Evolutionary conservation across 2,113 vertebrate species (phyloP).

Genomic region (Ophiodon elongatus): DNA sequence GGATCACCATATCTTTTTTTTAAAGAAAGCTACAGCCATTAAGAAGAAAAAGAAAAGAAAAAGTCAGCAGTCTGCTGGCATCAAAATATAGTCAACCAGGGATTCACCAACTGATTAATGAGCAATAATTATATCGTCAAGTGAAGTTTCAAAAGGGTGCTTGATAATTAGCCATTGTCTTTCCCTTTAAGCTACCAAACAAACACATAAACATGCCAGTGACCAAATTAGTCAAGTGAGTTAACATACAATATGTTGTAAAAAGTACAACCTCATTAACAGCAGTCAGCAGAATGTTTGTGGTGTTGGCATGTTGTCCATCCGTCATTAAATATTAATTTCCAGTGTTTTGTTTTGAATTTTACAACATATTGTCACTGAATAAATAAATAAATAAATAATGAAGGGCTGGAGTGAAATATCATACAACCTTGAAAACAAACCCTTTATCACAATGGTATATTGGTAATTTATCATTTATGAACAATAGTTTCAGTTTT

Average conservation of each 20-base stretch:
- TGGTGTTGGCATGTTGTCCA: conserved; percentile 34
- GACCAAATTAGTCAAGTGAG: conserved; percentile 53
- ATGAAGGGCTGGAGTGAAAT: conserved; percentile 30
- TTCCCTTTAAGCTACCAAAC: conserved; percentile 23
- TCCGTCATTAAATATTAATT: conserved; percentile 43
- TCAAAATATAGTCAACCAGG: background rate
- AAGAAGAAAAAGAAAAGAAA: background rate
- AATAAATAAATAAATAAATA: conserved; percentile 37
- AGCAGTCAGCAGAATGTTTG: conserved; percentile 38
- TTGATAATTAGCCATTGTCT: conserved; percentile 55
- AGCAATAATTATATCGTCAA: conserved; percentile 30
- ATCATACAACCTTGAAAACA: conserved; percentile 11
- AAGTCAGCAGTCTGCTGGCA: background rate
- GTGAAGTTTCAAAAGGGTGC: conserved; percentile 35
- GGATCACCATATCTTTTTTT: background rate
- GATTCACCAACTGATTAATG: conserved; percentile 1
- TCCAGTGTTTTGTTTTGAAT: conserved; percentile 43
- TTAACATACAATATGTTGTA: conserved; percentile 19
- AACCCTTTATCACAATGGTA: background rate
- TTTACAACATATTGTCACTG: conserved; percentile 37
- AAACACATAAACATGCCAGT: conserved; percentile 45
- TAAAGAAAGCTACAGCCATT: conserved; percentile 4
- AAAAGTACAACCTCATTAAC: conserved; percentile 49
- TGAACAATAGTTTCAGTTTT: background rate
- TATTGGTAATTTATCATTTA: background rate